Evolutionary conservation across 2,888 invertebrate genomes (phyloP), one percentile per base, ranked within the genome.

Genomic region (Clitarchus hookeri): DNA sequence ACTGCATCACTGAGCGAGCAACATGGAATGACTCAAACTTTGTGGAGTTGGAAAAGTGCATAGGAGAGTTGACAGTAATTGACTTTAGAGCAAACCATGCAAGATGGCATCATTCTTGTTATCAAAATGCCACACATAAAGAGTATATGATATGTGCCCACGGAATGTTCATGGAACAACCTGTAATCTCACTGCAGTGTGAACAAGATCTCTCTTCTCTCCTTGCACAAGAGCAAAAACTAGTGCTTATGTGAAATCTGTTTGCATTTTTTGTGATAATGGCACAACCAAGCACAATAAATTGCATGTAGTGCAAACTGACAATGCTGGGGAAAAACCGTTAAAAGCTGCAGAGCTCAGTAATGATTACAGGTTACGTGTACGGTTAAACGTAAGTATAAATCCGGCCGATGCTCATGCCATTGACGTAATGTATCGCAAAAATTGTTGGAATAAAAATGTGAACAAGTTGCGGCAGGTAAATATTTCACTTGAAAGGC

Each of bases 261-360:
- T 65, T 65, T 65, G 65, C 65, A 65, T 65, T 65, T 65, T 65
- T 65, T 65, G 65, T 65, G 65, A 65, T n/a, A 65, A 65, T 23
- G 65, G 65, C 16, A 3, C 23, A 36, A 36, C 36, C 36, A 36
- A 36, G 36, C 36, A 36, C 36, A 36, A 36, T 19, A 65, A 11
- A 65, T 16, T 65, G 0, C 11, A 65, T 19, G 11, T 2, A 11
- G 16, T 65, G 11, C 16, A 65, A 19, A 16, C 36, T 36, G 4
- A n/a, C 65, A 65, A 65, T 65, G 65, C 65, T 19, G 65, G n/a
- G n/a, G 65, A 65, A 65, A 6, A 65, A 65, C 65, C 16, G 19
- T 23, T 65, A 8, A 65, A 65, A 65, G 23, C 65, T 23, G 23
- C 16, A 65, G 65, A 65, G n/a, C 65, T 36, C 36, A 36, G 1